A percentile compares a stretch with the other conserved stretches of the same genome.
Evolutionary conservation across 2,888 invertebrate genomes (phyloP).

Genomic region (Nemurella pictetii): DNA sequence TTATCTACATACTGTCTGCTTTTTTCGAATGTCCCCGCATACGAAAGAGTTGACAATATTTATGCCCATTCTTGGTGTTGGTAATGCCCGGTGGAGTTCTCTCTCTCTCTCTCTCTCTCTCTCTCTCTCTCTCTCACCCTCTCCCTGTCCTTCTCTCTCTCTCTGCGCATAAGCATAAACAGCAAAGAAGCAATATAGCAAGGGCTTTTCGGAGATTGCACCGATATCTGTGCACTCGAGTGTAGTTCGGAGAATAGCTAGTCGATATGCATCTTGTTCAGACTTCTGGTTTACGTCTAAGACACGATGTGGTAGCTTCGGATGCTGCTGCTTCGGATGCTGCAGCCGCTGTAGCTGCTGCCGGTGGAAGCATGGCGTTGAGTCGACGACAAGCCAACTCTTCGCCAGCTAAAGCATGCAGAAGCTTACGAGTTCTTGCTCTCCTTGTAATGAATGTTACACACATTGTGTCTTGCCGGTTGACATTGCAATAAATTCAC

Average conservation of each 20-base stretch:
- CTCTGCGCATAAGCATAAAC: not conserved
- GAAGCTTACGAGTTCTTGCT: constrained; percentile 23
- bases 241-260: constrained; percentile 22
- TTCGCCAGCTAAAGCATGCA: not conserved
- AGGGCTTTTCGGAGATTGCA: constrained; percentile 31
- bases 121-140: not conserved
- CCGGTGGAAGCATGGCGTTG: not conserved
- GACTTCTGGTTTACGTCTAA: constrained; percentile 32
- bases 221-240: constrained; percentile 16
- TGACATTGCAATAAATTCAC: constrained; percentile 34
- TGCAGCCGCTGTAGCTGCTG: not conserved
- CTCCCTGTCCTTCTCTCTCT: not conserved
- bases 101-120: not conserved
- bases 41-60: constrained; percentile 35
- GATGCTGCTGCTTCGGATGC: not conserved
- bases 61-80: constrained; percentile 36
- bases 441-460: constrained; percentile 37
- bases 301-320: constrained; percentile 17
- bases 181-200: constrained; percentile 16
- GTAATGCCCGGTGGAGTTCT: constrained; percentile 22
- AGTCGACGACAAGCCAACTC: not conserved
- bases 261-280: constrained; percentile 35
- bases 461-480: constrained; percentile 19
- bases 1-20: constrained; percentile 26
- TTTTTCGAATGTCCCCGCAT: constrained; percentile 12